These are phyloP conservation scores for Steinernema feltiae DNA, from an alignment of 1,140 invertebrate genomes.

Conservation along the genomic window DNA sequence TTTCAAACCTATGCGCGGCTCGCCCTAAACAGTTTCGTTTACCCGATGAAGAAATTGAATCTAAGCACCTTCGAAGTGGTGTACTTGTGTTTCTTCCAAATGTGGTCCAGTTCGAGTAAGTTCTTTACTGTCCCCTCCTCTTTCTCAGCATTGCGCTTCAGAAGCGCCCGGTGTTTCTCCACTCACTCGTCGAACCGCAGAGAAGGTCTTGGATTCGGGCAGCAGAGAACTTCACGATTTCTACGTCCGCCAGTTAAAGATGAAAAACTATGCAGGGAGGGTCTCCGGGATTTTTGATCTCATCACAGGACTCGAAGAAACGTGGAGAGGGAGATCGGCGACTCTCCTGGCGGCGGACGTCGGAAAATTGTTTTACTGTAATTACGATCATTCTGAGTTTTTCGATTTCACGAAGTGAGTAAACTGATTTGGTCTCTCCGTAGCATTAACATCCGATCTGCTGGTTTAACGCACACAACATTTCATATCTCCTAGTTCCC, in stretches of 20 bases:
- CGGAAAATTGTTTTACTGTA: no score
- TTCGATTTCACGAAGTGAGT: no score
- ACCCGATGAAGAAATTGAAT: neutral
- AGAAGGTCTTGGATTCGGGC: neutral
- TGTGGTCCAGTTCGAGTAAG: neutral
- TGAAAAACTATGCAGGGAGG: neutral
- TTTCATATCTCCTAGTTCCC: no score
- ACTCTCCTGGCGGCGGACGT: no score
- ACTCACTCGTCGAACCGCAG: neutral
- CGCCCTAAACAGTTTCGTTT: neutral
- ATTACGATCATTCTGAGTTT: no score
- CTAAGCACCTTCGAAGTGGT: neutral
- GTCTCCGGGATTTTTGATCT: neutral
- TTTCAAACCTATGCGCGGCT: neutral
- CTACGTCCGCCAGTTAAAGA: neutral
- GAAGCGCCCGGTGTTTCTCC: neutral
- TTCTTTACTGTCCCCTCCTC: neutral
- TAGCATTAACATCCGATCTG: no score
- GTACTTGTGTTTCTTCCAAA: neutral
- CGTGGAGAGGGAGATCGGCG: no score
- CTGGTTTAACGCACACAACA: no score
- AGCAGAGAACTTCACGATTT: neutral
- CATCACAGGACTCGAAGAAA: neutral
- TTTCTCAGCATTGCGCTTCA: no score
- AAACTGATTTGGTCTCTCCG: no score